phyloP scores from a whole-genome alignment of 2,113 vertebrate species.

The Cromileptes altivelis region DNA sequence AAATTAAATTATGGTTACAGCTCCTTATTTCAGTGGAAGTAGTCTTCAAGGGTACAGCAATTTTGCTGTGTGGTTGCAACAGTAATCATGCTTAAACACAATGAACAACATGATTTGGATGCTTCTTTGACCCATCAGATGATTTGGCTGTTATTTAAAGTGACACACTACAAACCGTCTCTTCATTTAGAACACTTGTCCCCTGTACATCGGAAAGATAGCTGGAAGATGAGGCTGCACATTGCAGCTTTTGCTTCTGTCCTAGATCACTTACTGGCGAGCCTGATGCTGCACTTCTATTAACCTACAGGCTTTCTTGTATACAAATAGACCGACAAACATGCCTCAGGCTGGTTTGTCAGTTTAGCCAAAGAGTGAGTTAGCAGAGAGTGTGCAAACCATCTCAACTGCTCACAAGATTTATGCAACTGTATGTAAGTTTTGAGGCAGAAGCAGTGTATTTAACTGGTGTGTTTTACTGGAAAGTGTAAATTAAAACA shows the following conservation, averaged over 20 bases:
- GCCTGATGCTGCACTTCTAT: not conserved
- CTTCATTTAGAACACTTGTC: not conserved
- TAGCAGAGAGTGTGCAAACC: not conserved
- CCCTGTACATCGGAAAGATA: not conserved
- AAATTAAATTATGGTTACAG: not conserved
- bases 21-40: not conserved
- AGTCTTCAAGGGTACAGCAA: not conserved
- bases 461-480: not conserved
- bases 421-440: not conserved
- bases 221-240: not conserved
- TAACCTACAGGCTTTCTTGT: not conserved
- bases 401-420: too few relatives aligned
- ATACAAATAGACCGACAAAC: too few relatives aligned
- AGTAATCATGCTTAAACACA: conserved; percentile 18
- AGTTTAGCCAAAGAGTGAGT: not conserved
- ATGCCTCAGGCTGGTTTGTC: too few relatives aligned
- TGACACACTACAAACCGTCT: not conserved
- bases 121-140: not conserved
- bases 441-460: not conserved
- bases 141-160: conserved; percentile 12
- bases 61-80: conserved; percentile 4
- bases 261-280: not conserved
- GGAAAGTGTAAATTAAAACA: not conserved
- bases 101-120: not conserved
- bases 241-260: not conserved